Evolutionary conservation across 1,140 invertebrate species (phyloP).

Genomic region (Zophobas morio): DNA sequence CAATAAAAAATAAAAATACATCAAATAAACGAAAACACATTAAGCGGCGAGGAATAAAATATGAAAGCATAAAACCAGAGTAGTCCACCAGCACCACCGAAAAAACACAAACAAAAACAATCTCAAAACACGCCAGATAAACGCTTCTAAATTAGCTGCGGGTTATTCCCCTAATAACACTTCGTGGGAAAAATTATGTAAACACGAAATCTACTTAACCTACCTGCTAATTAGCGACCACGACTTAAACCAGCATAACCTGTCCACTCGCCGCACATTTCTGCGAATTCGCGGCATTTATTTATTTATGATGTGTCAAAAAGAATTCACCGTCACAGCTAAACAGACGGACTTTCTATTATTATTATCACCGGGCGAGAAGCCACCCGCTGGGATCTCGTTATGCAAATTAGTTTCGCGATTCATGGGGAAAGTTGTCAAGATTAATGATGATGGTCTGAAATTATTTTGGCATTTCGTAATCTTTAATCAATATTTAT

Average conservation of each 20-base stretch:
- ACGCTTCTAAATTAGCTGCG: conserved; percentile 5
- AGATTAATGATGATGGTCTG: conserved; percentile 28
- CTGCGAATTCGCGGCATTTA: conserved; percentile 6
- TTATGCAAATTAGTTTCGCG: conserved; percentile 33
- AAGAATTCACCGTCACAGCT: not conserved
- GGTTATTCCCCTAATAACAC: conserved; percentile 25
- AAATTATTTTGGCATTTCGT: conserved; percentile 31
- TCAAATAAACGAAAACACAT: too few relatives aligned
- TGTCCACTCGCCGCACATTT: conserved; percentile 4
- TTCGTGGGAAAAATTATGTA: conserved; percentile 24
- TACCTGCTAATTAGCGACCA: conserved; percentile 3
- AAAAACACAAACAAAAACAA: not conserved
- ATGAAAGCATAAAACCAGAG: not conserved
- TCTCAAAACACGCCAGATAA: not conserved
- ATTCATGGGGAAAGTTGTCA: conserved; percentile 38
- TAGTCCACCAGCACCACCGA: too few relatives aligned
- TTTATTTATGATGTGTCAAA: conserved; percentile 17
- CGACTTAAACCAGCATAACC: not conserved
- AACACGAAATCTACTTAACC: not conserved
- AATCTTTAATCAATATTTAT: conserved; percentile 22
- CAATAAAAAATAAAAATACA: too few relatives aligned
- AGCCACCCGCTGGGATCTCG: conserved; percentile 23
- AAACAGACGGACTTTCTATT: conserved; percentile 33
- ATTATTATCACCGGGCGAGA: conserved; percentile 3
- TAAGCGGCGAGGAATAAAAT: conserved; percentile 1